Evolutionary conservation across 1,140 invertebrate genomes (phyloP).

Genomic region (Yoshiicerus persimilis): DNA sequence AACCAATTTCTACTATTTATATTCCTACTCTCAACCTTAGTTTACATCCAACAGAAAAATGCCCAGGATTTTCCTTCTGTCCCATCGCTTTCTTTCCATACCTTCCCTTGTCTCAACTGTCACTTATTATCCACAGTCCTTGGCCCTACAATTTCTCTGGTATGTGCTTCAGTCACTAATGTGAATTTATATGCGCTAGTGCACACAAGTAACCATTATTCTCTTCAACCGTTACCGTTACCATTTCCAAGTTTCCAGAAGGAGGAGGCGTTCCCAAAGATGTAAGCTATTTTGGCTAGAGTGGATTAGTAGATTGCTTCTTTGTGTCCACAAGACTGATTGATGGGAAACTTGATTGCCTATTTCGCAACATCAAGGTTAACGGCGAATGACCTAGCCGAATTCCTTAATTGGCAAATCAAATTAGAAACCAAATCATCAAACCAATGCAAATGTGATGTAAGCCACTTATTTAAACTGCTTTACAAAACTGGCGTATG

Average conservation of each 20-base stretch:
- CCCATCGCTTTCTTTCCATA: not conserved
- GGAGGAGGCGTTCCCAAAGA: not conserved
- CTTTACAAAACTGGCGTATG: too few species aligned
- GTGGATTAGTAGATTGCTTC: not conserved
- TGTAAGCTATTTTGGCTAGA: not conserved
- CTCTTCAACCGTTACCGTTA: too few species aligned
- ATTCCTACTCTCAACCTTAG: not conserved
- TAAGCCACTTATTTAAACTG: too few species aligned
- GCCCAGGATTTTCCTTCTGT: not conserved
- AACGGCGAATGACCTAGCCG: not conserved
- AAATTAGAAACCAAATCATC: not conserved
- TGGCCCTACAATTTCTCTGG: not conserved
- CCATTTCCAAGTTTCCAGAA: too few species aligned
- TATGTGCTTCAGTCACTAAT: too few species aligned
- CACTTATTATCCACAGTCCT: not conserved
- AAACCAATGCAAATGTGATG: not conserved
- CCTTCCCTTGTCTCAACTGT: not conserved
- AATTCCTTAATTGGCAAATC: too few species aligned
- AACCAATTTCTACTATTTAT: not conserved
- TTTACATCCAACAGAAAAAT: not conserved
- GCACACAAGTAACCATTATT: not conserved
- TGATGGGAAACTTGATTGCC: not conserved
- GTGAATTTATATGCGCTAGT: not conserved
- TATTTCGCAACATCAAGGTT: not conserved
- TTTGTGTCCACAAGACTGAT: not conserved